A percentile compares a stretch with the other conserved stretches of the same genome.
phyloP scores from a whole-genome alignment of 2,888 invertebrate species.

The Salticus scenicus region DNA sequence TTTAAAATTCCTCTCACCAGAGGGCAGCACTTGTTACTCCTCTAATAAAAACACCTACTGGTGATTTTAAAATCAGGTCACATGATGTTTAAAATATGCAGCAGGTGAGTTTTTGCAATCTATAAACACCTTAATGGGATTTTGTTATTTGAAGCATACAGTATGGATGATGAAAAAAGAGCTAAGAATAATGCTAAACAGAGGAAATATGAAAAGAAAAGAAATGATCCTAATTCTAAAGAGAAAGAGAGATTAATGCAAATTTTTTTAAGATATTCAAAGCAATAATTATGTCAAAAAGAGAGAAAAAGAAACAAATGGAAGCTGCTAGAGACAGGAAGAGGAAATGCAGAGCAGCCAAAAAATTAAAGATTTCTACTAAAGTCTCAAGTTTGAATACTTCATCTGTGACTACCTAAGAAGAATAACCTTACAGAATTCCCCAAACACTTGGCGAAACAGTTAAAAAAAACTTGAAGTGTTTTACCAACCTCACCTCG shows the following conservation, averaged over 20 bases:
- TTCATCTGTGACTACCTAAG: neutral
- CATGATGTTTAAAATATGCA: neutral
- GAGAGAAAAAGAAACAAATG: slow-evolving; percentile 5
- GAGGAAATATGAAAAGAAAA: neutral
- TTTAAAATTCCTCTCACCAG: neutral
- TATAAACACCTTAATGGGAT: neutral
- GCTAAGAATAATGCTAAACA: neutral
- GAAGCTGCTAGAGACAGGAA: neutral
- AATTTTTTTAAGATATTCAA: neutral
- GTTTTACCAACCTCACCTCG: neutral
- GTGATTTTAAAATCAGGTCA: neutral
- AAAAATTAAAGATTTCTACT: neutral
- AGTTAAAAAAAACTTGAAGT: neutral
- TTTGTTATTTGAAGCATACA: neutral
- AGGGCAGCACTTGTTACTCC: neutral
- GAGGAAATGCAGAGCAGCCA: neutral
- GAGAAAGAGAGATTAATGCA: neutral
- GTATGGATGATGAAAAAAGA: neutral
- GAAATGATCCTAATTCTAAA: too few species aligned
- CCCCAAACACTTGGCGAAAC: neutral
- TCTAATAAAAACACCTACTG: neutral
- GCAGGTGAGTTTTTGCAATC: neutral
- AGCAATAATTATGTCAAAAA: neutral
- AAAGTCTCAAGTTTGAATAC: neutral
- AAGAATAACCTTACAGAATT: neutral